phyloP scores from a whole-genome alignment of 2,797 vertebrate genomes.

The Aphelocoma californica region DNA sequence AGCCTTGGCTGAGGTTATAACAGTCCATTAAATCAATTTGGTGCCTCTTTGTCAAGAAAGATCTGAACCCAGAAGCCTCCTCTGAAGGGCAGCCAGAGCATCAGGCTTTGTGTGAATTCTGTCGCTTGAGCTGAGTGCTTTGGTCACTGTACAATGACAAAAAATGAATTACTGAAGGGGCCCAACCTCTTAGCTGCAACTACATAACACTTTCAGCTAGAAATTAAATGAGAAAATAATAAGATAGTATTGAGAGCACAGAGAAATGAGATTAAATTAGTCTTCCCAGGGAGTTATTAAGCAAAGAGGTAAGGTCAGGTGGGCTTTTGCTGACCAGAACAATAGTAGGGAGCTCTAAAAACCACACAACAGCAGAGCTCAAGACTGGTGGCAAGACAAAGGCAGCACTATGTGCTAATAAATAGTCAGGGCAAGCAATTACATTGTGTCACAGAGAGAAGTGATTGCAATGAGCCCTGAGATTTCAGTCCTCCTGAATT shows the following conservation, averaged over 20 bases:
- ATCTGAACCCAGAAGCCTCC: neutral
- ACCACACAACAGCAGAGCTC: neutral
- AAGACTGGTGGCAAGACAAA: neutral
- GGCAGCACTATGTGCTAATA: neutral
- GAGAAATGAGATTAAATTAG: neutral
- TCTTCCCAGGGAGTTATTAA: neutral
- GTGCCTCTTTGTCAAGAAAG: neutral
- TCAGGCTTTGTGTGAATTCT: neutral
- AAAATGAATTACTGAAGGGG: neutral
- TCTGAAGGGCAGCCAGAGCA: neutral
- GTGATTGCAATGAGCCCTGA: accelerated
- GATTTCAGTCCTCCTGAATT: neutral
- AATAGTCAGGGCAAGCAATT: neutral
- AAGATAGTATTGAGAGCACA: neutral
- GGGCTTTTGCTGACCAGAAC: neutral
- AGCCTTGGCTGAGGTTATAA: neutral
- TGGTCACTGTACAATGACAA: neutral
- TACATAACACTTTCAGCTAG: neutral
- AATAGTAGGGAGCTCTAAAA: neutral
- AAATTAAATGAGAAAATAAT: neutral
- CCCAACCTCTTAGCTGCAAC: neutral
- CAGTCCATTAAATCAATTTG: slow-evolving; percentile 19
- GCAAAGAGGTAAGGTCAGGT: neutral
- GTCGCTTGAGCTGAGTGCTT: neutral
- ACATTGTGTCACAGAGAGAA: neutral